These are phyloP conservation scores for Zaprionus bogoriensis DNA, from an alignment of 2,888 invertebrate species.

Conservation along the genomic window DNA sequence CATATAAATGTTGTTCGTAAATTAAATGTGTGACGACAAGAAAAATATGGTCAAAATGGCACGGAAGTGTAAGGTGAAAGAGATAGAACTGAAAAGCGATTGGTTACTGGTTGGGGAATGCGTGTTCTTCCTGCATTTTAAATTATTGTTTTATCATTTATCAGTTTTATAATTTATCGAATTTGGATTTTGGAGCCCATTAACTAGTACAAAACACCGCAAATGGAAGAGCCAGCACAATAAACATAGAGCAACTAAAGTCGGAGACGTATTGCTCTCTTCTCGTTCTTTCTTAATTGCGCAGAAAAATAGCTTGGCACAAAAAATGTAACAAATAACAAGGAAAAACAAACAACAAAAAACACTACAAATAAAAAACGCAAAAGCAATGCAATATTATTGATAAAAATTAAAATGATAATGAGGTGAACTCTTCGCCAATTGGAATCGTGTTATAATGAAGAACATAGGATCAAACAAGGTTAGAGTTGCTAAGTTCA, in stretches of 20 bases:
- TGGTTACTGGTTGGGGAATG: conserved; percentile 40
- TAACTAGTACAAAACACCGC: conserved; percentile 45
- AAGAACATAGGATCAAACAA: conserved; percentile 4
- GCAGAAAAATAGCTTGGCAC: conserved; percentile 44
- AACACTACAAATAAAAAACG: conserved; percentile 12
- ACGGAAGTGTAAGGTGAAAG: conserved; percentile 42
- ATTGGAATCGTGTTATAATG: conserved; percentile 30
- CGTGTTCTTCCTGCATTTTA: conserved; percentile 11
- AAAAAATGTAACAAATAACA: conserved; percentile 33
- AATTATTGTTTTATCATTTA: not conserved
- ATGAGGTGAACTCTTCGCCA: conserved; percentile 25
- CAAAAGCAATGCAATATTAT: not conserved
- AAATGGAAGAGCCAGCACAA: conserved; percentile 63
- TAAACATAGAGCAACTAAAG: conserved; percentile 18
- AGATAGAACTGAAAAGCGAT: conserved; percentile 47
- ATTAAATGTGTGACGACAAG: conserved; percentile 22
- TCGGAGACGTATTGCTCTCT: conserved; percentile 14
- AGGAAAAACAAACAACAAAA: conserved; percentile 12
- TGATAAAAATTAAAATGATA: conserved; percentile 31
- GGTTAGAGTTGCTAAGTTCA: conserved; percentile 28
- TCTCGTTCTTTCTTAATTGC: conserved; percentile 24
- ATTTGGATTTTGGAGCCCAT: not conserved
- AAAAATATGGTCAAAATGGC: conserved; percentile 23
- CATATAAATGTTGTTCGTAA: too few relatives aligned
- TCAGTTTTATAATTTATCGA: conserved; percentile 1